Evolutionary conservation across 2,888 invertebrate genomes (phyloP), one percentile per base, ranked within the genome.

Genomic region (Mythimna impura): DNA sequence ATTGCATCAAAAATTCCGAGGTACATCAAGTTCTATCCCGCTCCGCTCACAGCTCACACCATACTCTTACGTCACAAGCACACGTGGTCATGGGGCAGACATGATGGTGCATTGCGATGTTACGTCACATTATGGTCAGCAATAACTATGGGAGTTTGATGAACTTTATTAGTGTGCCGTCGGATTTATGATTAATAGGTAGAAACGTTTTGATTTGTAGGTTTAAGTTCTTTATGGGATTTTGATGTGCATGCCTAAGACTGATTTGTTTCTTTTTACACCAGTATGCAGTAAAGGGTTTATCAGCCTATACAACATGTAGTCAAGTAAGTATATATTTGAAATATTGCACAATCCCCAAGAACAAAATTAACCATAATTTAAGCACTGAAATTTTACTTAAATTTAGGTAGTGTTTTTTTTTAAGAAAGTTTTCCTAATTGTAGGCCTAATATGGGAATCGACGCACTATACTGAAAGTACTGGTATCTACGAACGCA

Each of bases 61-160:
- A 65, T 3, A 6, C 5, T 0, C 52, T 84, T 74, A 66, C 77
- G 69, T 71, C 82, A 80, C 47, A n/a, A 74, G 5, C 14, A 64
- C 82, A 79, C 84, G 82, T 70, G 84, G 50, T 52, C 57, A 71
- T 58, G 40, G 63, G 71, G 67, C 76, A 65, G 69, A 62, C 66
- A 64, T 74, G 66, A 74, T 73, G 66, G 54, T 71, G 73, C 71
- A 70, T 47, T n/a, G 9, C 57, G 61, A 34, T 43, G 20, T 83
- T 80, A 61, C 84, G 71, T 61, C 71, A 81, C 60, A 43, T 74
- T 62, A 75, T 74, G 58, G n/a, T 50, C 57, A 22, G 43, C 14
- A 40, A 54, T 34, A 34, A 5, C 58, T 17, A 25, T 34, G 12
- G 25, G 30, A 66, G 80, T 74, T 79, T 54, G 14, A 79, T 70